Conservation (phyloP, 2,888 invertebrate genomes). For the Idaea straminata region DNA sequence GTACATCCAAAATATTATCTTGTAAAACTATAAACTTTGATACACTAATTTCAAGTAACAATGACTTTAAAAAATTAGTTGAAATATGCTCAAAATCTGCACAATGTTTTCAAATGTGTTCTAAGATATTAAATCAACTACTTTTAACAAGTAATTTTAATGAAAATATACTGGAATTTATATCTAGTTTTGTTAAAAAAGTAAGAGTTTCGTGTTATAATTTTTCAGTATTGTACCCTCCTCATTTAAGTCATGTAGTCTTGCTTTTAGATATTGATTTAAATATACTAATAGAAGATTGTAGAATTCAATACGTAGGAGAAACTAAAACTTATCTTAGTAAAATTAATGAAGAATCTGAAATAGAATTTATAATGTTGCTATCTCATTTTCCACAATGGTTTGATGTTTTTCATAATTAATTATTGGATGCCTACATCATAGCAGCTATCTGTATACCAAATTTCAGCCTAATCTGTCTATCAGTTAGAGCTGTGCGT, state of each 20-base stretch:
- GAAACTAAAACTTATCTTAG: slow-evolving; percentile 41
- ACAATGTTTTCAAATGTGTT: slow-evolving; percentile 61
- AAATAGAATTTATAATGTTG: slow-evolving; percentile 57
- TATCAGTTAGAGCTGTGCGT: too few species aligned
- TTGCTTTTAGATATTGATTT: slow-evolving; percentile 56
- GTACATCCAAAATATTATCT: slow-evolving; percentile 36
- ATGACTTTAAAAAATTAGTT: slow-evolving; percentile 37
- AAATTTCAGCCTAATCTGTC: too few species aligned
- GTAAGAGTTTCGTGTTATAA: slow-evolving; percentile 40
- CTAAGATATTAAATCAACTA: slow-evolving; percentile 52
- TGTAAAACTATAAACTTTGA: slow-evolving; percentile 31
- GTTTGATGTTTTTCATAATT: slow-evolving; percentile 56
- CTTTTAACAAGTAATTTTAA: slow-evolving; percentile 55
- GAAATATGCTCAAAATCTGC: slow-evolving; percentile 49
- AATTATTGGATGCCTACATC: background rate
- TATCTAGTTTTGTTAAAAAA: slow-evolving; percentile 43
- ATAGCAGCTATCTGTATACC: too few species aligned
- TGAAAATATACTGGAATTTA: slow-evolving; percentile 41
- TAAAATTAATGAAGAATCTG: slow-evolving; percentile 37
- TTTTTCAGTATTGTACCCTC: slow-evolving; percentile 49
- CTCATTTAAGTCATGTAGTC: slow-evolving; percentile 42
- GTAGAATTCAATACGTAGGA: slow-evolving; percentile 38
- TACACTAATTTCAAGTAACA: slow-evolving; percentile 32
- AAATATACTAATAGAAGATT: slow-evolving; percentile 29
- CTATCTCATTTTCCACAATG: slow-evolving; percentile 66